A percentile compares a stretch with the other conserved stretches of the same genome.
Evolutionary conservation across 2,888 invertebrate genomes (phyloP).

Genomic region (Kuschelorhynchus macadamiae): DNA sequence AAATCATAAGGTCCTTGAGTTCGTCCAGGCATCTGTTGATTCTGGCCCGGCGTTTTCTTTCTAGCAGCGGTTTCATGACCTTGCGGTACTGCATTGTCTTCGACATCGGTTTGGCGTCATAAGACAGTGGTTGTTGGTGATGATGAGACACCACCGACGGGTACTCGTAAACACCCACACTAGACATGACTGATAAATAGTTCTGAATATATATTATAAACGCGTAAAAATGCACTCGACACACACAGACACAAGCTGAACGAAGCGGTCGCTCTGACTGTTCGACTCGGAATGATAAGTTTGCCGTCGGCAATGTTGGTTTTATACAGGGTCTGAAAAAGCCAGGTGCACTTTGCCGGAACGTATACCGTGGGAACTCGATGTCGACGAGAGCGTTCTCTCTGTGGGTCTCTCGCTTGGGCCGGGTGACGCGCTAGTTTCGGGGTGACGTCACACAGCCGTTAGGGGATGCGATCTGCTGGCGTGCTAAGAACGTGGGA

Average conservation of each 20-base stretch:
- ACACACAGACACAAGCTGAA: constrained; percentile 37
- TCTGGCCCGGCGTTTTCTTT: constrained; percentile 88
- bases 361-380: constrained; percentile 56
- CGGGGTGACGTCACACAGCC: constrained; percentile 37
- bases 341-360: constrained; percentile 54
- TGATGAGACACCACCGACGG: constrained; percentile 49
- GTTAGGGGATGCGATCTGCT: constrained; percentile 39
- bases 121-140: constrained; percentile 37
- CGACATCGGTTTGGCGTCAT: constrained; percentile 73
- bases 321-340: constrained; percentile 73
- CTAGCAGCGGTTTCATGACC: constrained; percentile 94
- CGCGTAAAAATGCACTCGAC: constrained; percentile 65
- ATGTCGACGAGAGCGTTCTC: constrained; percentile 41
- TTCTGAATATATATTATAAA: too few relatives aligned
- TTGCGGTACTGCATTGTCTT: constrained; percentile 94
- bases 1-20: constrained; percentile 90
- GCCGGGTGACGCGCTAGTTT: constrained; percentile 29
- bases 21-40: constrained; percentile 93
- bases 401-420: constrained; percentile 47
- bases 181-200: too few relatives aligned
- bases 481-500: constrained; percentile 56
- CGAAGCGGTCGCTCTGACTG: constrained; percentile 60
- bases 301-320: constrained; percentile 68
- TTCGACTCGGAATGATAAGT: constrained; percentile 68
- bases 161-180: constrained; percentile 64